These are phyloP conservation scores for Probosciger aterrimus DNA, from an alignment of 2,113 vertebrate species.

Conservation along the genomic window DNA sequence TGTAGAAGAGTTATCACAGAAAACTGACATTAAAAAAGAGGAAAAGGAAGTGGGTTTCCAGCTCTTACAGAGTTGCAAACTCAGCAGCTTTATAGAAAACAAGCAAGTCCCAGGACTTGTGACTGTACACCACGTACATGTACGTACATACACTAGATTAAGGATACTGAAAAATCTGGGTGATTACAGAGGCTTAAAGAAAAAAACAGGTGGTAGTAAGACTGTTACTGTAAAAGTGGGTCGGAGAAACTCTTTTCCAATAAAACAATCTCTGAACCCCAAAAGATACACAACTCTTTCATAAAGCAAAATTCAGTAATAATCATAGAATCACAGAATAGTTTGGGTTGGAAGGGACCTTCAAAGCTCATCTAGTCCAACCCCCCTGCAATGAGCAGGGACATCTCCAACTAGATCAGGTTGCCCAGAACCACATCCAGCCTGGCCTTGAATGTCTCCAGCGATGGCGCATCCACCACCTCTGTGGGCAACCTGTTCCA, in stretches of 20 bases:
- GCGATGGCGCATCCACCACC: background rate
- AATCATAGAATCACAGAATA: background rate
- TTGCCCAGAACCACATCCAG: background rate
- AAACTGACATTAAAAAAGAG: background rate
- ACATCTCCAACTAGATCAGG: background rate
- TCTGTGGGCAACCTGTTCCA: too few relatives aligned
- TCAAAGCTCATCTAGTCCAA: background rate
- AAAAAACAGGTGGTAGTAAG: background rate
- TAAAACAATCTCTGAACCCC: background rate
- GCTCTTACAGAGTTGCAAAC: background rate
- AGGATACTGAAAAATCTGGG: background rate
- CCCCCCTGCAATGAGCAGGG: background rate
- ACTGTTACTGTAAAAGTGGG: background rate
- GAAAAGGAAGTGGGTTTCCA: conserved; percentile 27
- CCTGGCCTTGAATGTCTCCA: background rate
- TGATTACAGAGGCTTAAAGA: background rate
- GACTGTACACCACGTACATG: background rate
- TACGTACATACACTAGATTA: background rate
- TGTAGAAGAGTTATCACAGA: background rate
- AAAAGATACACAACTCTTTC: background rate
- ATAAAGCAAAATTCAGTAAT: background rate
- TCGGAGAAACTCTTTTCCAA: background rate
- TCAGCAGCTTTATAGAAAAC: background rate
- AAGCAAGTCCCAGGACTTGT: background rate
- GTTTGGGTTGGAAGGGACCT: background rate